A percentile compares a stretch with the other conserved stretches of the same genome.
Conservation (phyloP, 1,140 invertebrate species). For the Papilio dardanus region DNA sequence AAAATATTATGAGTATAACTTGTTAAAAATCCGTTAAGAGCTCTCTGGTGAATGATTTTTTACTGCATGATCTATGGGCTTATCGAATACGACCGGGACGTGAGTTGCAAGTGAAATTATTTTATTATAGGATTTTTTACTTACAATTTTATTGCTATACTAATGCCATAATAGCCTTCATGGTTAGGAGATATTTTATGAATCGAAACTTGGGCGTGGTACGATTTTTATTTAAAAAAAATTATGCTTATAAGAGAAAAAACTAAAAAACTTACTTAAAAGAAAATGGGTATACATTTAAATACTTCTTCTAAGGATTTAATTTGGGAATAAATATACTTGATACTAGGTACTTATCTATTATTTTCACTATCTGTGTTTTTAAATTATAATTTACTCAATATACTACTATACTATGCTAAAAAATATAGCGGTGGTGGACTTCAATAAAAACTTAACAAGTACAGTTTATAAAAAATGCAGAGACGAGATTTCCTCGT, state of each 20-base stretch:
- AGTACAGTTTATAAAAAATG: slow-evolving; percentile 7
- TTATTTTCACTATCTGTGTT: too few relatives aligned
- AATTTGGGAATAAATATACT: too few relatives aligned
- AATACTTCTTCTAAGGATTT: too few relatives aligned
- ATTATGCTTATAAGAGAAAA: too few relatives aligned
- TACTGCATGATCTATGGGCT: not conserved
- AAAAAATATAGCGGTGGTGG: too few relatives aligned
- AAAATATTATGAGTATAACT: not conserved
- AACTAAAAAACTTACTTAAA: too few relatives aligned
- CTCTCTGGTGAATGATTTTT: slow-evolving; percentile 15
- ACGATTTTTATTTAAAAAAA: too few relatives aligned
- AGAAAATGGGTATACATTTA: too few relatives aligned
- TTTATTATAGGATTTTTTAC: not conserved
- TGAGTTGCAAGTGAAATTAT: not conserved
- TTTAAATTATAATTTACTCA: too few relatives aligned
- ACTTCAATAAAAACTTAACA: not conserved
- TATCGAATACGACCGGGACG: slow-evolving; percentile 8
- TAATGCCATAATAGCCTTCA: not conserved
- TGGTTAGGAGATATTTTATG: not conserved
- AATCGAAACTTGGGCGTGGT: too few relatives aligned
- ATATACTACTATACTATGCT: too few relatives aligned
- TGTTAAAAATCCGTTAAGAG: not conserved
- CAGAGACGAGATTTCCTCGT: not conserved
- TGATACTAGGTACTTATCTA: too few relatives aligned
- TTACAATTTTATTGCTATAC: not conserved